A percentile compares a stretch with the other conserved stretches of the same genome.
phyloP scores from a whole-genome alignment of 2,797 vertebrate genomes.

The Acanthis flammea region DNA sequence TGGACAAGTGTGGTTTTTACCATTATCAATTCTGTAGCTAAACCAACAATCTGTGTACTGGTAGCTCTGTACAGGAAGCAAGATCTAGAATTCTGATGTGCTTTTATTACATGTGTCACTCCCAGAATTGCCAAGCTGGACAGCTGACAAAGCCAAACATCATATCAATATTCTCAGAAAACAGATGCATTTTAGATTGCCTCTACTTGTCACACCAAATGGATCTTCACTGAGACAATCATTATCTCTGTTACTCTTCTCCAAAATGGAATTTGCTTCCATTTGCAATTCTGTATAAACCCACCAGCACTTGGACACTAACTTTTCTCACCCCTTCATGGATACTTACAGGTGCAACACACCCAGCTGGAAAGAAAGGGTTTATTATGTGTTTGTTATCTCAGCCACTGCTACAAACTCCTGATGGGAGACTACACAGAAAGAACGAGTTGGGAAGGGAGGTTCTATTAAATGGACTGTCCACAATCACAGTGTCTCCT shows the following conservation, averaged over 20 bases:
- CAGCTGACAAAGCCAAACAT: neutral
- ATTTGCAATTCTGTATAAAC: neutral
- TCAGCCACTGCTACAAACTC: neutral
- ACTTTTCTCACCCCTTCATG: neutral
- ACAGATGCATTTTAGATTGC: neutral
- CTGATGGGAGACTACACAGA: neutral
- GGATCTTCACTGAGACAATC: neutral
- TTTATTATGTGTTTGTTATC: neutral
- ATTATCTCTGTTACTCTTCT: neutral
- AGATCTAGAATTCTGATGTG: neutral
- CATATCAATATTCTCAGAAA: neutral
- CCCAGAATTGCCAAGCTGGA: neutral
- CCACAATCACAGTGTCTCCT: neutral
- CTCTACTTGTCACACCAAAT: neutral
- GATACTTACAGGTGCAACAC: neutral
- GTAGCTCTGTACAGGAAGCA: neutral
- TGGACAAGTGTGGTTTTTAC: neutral
- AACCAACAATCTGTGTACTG: neutral
- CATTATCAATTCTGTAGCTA: neutral
- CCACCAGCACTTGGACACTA: neutral
- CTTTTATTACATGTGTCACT: neutral
- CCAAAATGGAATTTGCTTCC: neutral
- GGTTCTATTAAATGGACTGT: neutral
- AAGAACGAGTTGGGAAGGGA: neutral
- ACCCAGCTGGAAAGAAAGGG: neutral